phyloP scores from a whole-genome alignment of 2,888 invertebrate species.

The Stenichneumon culpator region DNA sequence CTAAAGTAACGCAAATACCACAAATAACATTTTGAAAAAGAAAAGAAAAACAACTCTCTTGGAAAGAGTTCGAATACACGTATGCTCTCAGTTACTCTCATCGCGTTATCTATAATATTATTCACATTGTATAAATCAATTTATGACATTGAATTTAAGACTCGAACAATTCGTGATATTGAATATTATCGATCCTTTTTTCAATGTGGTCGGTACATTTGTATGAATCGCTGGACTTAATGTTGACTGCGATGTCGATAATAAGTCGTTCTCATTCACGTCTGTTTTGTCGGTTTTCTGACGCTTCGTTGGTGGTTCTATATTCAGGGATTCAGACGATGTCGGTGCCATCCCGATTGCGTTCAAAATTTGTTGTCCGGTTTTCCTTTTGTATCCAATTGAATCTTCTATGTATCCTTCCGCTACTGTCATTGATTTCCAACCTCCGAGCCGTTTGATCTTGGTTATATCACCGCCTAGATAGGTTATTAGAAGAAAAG shows the following conservation, averaged over 20 bases:
- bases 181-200: not conserved
- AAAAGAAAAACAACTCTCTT: slow-evolving; percentile 18
- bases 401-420: slow-evolving; percentile 26
- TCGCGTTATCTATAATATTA: slow-evolving; percentile 9
- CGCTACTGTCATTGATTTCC: slow-evolving; percentile 20
- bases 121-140: not conserved
- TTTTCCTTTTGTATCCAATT: slow-evolving; percentile 35
- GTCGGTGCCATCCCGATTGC: slow-evolving; percentile 10
- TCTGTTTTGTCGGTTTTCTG: not conserved
- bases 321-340: not conserved
- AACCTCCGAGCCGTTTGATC: slow-evolving; percentile 22
- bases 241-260: not conserved
- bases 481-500: slow-evolving; percentile 1
- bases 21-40: slow-evolving; percentile 18
- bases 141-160: not conserved
- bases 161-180: not conserved
- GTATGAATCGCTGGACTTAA: not conserved
- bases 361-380: slow-evolving; percentile 31
- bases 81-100: slow-evolving; percentile 20
- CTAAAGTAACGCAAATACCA: slow-evolving; percentile 7
- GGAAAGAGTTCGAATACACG: slow-evolving; percentile 3
- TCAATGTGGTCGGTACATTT: not conserved
- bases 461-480: slow-evolving; percentile 37
- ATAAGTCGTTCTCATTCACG: not conserved
- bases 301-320: not conserved